phyloP scores from a whole-genome alignment of 2,113 vertebrate species.

The Miniopterus natalensis region DNA sequence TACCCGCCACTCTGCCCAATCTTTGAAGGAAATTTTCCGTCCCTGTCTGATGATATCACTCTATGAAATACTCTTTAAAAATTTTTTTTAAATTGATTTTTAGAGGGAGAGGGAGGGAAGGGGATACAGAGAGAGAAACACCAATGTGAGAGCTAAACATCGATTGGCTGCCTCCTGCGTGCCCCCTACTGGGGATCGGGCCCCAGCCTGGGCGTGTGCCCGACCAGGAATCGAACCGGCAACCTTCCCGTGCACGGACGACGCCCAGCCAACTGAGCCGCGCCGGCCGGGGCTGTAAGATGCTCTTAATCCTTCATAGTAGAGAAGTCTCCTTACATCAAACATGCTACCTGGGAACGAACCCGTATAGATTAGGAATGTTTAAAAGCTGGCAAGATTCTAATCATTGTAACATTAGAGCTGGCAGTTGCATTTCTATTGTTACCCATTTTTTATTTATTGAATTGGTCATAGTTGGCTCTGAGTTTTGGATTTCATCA shows the following conservation, averaged over 20 bases:
- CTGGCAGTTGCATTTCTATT: background rate
- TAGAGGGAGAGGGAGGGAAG: no score
- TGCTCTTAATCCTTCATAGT: background rate
- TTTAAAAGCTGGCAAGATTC: constrained; percentile 10
- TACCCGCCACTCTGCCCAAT: background rate
- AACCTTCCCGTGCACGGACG: no score
- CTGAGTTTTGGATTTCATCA: constrained; percentile 59
- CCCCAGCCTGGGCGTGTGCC: no score
- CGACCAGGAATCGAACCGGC: no score
- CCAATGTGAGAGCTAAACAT: no score
- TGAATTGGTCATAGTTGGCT: background rate
- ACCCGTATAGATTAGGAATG: background rate
- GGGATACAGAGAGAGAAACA: no score
- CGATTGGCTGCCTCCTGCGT: no score
- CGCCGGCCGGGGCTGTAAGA: background rate
- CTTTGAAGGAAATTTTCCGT: background rate
- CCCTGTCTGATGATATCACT: background rate
- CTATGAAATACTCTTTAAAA: background rate
- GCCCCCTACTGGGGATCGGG: no score
- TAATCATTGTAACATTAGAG: constrained; percentile 2
- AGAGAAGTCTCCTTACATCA: background rate
- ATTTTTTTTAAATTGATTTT: no score
- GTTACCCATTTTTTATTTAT: constrained; percentile 48
- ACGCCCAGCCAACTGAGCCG: no score
- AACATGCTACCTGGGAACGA: background rate